Base-by-base conservation (phyloP, 2,113 vertebrate genomes). In the Cheirogaleus medius region DNA sequence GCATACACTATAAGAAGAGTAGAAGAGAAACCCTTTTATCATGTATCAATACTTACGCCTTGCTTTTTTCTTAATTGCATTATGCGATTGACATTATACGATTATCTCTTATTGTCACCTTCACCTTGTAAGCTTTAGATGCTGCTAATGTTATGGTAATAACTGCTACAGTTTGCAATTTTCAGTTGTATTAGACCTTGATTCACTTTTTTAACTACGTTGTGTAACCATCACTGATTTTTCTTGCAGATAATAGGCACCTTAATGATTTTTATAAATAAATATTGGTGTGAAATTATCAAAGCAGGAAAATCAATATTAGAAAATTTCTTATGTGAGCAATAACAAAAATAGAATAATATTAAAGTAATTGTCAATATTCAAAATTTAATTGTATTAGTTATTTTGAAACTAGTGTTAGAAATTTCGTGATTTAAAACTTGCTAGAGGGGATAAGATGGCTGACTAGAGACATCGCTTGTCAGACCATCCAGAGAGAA, bases 231-330 rank as follows among this genome's bases (percentile, higher is more conserved):
- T 94, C 89, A 87, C 88, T 97, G 90, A 97, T 74, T 93, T 96
- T 81, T 96, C 97, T 91, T 89, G 78, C 52, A 68, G 78, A 95
- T 91, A 96, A 94, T 96, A 95, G 94, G 56, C 49, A 96, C 88
- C 52, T 95, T 90, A 89, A 96, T 95, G 20, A 58, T 95, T 97
- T 97, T 94, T 84, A 84, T 77, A 96, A 96, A 90, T 97, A 89
- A 96, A 82, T 90, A 94, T 87, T 93, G 73, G 71, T 94, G 39
- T 96, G 66, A 97, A 95, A 94, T 96, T 80, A 92, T 81, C 87
- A 92, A 82, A 83, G 63, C 77, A 92, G 54, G 58, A 94, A 93
- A 82, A 97, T 91, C 85, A 97, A 83, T 95, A 96, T 85, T 82
- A 83, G 54, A 90, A 95, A 69, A 89, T 39, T 44, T 92, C 86